Conservation (phyloP, 2,797 vertebrate genomes). For the Monodelphis domestica region DNA sequence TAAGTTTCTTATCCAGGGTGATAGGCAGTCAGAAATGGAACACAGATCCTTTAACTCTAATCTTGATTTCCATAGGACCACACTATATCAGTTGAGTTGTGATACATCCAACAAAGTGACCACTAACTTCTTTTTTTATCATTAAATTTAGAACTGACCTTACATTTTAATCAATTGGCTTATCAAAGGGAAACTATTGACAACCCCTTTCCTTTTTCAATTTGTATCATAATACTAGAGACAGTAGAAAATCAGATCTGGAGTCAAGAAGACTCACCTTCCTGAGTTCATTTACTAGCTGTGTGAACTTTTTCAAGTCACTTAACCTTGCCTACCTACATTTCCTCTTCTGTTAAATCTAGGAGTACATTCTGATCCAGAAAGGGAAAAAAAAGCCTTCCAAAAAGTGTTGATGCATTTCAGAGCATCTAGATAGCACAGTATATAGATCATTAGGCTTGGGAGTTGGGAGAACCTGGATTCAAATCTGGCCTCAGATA, state of each 20-base stretch:
- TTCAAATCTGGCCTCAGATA: no score
- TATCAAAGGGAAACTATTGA: background rate
- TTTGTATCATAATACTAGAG: background rate
- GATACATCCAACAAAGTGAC: background rate
- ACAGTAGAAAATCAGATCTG: no score
- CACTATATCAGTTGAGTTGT: background rate
- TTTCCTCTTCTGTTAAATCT: no score
- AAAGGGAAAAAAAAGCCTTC: background rate
- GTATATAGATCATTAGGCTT: rapidly evolving
- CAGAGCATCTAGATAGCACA: background rate
- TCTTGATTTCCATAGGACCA: background rate
- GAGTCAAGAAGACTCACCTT: no score
- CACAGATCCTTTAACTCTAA: background rate
- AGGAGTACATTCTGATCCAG: background rate
- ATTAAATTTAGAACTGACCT: background rate
- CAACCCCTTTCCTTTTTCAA: no score
- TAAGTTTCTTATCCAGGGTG: background rate
- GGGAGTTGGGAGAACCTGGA: no score
- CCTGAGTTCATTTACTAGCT: no score
- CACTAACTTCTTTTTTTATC: background rate
- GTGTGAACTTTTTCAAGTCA: no score
- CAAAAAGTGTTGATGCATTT: no score
- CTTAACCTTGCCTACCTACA: no score
- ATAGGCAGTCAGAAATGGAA: background rate
- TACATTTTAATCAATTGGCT: background rate